Conservation (phyloP, 2,113 vertebrate species). For the Oceanites oceanicus region DNA sequence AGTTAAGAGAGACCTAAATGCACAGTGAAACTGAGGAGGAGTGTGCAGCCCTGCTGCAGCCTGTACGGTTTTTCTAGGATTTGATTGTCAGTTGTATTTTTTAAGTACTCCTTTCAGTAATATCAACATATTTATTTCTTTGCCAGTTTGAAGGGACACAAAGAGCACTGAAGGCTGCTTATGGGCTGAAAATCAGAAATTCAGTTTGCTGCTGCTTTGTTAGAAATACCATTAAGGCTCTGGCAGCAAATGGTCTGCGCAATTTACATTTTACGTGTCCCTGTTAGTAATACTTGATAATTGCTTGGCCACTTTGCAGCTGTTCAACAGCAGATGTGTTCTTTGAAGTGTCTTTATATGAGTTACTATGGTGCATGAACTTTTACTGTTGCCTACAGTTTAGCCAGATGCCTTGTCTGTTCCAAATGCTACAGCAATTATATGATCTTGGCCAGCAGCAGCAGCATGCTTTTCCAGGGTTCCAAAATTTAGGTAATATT, state of each 20-base stretch:
- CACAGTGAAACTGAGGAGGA: background rate
- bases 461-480: background rate
- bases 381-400: background rate
- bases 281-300: background rate
- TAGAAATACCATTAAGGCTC: background rate
- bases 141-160: background rate
- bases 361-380: background rate
- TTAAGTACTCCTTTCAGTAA: background rate
- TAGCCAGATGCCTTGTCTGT: background rate
- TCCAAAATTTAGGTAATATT: background rate
- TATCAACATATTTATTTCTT: background rate
- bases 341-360: background rate
- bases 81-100: background rate
- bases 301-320: background rate
- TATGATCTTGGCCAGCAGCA: fast-evolving
- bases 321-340: background rate
- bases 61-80: background rate
- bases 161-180: background rate
- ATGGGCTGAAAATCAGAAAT: background rate
- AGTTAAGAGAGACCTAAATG: background rate
- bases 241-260: background rate
- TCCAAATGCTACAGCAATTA: background rate
- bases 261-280: background rate
- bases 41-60: background rate
- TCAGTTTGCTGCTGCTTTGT: background rate